Conservation (phyloP, 1,140 invertebrate species). For the Drosophila bocqueti region DNA sequence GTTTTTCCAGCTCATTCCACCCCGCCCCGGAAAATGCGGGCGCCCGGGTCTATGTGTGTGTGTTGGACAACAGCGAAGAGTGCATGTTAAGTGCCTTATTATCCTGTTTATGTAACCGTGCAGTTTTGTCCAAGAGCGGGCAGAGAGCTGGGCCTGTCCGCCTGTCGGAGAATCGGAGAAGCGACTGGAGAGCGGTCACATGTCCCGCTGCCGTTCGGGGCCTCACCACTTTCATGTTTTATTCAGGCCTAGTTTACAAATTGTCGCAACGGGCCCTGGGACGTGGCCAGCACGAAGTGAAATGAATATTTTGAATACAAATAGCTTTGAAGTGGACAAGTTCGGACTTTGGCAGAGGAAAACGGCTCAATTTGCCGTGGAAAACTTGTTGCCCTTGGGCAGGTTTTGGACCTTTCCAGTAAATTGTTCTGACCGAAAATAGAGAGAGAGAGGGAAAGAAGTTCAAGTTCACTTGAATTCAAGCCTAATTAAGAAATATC, state of each 20-base stretch:
- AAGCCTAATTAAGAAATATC: neutral
- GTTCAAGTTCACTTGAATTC: constrained; percentile 21
- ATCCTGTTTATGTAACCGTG: constrained; percentile 81
- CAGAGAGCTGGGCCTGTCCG: neutral
- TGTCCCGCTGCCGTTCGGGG: constrained; percentile 27
- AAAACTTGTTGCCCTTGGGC: constrained; percentile 24
- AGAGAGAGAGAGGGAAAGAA: neutral
- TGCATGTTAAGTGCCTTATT: constrained; percentile 82
- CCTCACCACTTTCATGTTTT: constrained; percentile 67
- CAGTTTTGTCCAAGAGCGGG: constrained; percentile 57
- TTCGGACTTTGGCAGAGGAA: neutral
- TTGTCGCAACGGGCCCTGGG: constrained; percentile 60
- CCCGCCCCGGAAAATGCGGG: constrained; percentile 1
- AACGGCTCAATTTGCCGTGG: constrained; percentile 23
- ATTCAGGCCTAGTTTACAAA: constrained; percentile 77
- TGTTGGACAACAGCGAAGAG: constrained; percentile 64
- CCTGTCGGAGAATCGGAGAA: neutral
- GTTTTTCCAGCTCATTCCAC: constrained; percentile 28
- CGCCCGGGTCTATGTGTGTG: constrained; percentile 5
- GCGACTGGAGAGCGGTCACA: constrained; percentile 22
- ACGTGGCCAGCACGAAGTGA: constrained; percentile 41
- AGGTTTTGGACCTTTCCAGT: neutral
- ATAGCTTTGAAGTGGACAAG: constrained; percentile 38
- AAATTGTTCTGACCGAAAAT: neutral
- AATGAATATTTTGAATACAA: constrained; percentile 73